phyloP scores from a whole-genome alignment of 2,888 invertebrate genomes.

The Meliscaeva auricollis region DNA sequence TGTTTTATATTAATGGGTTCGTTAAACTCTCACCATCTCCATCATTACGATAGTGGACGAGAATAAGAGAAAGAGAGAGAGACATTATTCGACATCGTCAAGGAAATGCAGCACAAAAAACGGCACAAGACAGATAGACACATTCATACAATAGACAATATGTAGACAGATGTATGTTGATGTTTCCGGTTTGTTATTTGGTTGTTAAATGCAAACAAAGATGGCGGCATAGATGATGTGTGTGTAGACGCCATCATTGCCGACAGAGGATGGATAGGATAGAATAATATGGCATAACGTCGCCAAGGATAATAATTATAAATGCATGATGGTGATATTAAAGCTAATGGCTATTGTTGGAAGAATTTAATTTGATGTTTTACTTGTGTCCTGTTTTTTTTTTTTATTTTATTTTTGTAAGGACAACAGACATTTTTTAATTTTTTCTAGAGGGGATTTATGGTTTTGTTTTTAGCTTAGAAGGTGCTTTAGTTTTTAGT shows the following conservation, averaged over 20 bases:
- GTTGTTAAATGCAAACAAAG: constrained; percentile 34
- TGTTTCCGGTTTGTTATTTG: constrained; percentile 59
- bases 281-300: constrained; percentile 1
- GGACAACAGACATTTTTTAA: background rate
- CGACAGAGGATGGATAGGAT: background rate
- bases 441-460: no score
- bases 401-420: background rate
- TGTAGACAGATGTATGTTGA: constrained; percentile 15
- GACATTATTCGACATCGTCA: constrained; percentile 3
- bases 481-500: no score
- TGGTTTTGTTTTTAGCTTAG: no score
- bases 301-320: constrained; percentile 17
- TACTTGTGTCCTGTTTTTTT: background rate
- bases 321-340: constrained; percentile 8
- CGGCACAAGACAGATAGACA: background rate
- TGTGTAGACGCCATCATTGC: background rate
- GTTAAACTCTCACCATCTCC: constrained; percentile 35
- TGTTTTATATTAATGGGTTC: constrained; percentile 67
- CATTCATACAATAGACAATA: background rate
- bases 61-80: background rate
- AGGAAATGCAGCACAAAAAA: constrained; percentile 33
- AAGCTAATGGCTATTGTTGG: constrained; percentile 6
- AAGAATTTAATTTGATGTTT: background rate
- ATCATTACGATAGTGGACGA: background rate
- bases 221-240: constrained; percentile 1